Conservation (phyloP, 2,888 invertebrate genomes). For the Carpatolechia fugitivella region DNA sequence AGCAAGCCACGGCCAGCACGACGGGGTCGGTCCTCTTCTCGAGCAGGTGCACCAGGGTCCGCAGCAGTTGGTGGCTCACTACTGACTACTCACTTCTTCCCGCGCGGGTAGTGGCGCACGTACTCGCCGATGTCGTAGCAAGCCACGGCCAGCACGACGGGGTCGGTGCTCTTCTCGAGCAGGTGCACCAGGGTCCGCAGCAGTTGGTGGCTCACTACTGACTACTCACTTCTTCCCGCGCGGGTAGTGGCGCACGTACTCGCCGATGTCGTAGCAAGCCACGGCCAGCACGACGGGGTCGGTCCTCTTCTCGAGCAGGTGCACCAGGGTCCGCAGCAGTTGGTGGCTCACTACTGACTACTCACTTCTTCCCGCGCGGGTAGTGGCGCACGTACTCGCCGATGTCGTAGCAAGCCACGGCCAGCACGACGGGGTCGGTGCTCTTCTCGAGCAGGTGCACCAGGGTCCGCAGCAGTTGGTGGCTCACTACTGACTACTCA, state of each 20-base stretch:
- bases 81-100: slow-evolving; percentile 98
- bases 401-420: slow-evolving; percentile 98
- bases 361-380: slow-evolving; percentile 85
- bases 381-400: slow-evolving; percentile 99
- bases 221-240: slow-evolving; percentile 96
- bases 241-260: slow-evolving; percentile 99
- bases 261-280: slow-evolving; percentile 98
- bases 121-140: slow-evolving; percentile 99
- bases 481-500: slow-evolving; percentile 69
- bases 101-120: slow-evolving; percentile 98
- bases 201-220: background rate
- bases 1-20: slow-evolving; percentile 97
- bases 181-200: slow-evolving; percentile 80
- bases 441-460: slow-evolving; percentile 94
- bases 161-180: slow-evolving; percentile 94
- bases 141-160: slow-evolving; percentile 97
- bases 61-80: slow-evolving; percentile 95
- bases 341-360: slow-evolving; percentile 46
- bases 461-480: background rate
- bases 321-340: slow-evolving; percentile 95
- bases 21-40: slow-evolving; percentile 96
- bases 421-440: slow-evolving; percentile 95
- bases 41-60: slow-evolving; percentile 95
- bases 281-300: slow-evolving; percentile 98
- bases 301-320: slow-evolving; percentile 93